Conservation (phyloP, 1,140 invertebrate species). For the Leptinotarsa lineolata region DNA sequence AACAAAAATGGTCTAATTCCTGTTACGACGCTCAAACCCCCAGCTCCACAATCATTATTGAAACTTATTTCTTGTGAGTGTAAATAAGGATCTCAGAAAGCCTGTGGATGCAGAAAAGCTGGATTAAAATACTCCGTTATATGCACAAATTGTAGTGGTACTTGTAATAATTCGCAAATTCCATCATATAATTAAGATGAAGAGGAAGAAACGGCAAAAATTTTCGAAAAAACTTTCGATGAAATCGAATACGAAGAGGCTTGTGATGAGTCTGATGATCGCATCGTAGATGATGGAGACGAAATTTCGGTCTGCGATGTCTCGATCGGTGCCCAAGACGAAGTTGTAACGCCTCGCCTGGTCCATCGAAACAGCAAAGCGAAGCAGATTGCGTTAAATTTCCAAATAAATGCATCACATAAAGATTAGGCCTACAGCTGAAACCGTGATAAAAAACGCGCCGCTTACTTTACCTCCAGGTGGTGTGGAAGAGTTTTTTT, state of each 20-base stretch:
- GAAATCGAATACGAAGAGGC: too few species aligned
- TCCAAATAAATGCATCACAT: too few species aligned
- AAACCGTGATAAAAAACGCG: not conserved
- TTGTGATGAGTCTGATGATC: too few species aligned
- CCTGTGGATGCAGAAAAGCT: constrained; percentile 16
- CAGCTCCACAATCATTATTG: constrained; percentile 8
- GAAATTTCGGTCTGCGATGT: constrained; percentile 21
- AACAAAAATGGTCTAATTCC: not conserved
- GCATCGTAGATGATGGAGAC: constrained; percentile 17
- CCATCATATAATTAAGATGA: constrained; percentile 6
- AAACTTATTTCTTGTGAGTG: not conserved
- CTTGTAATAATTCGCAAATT: too few species aligned
- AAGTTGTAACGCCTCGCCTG: too few species aligned
- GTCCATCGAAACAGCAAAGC: too few species aligned
- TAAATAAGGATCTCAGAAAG: constrained; percentile 4
- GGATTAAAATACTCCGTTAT: constrained; percentile 19
- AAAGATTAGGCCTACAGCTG: too few species aligned
- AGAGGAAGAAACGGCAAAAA: constrained; percentile 12
- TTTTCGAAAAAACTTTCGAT: constrained; percentile 18
- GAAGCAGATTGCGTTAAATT: too few species aligned
- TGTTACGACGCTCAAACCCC: not conserved
- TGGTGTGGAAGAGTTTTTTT: constrained; percentile 10
- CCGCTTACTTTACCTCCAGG: constrained; percentile 1
- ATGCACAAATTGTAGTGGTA: constrained; percentile 19
- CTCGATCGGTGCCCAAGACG: too few species aligned